Evolutionary conservation across 2,797 vertebrate species (phyloP), one percentile per base, ranked within the genome.

Genomic region (Gobio occitaniae): DNA sequence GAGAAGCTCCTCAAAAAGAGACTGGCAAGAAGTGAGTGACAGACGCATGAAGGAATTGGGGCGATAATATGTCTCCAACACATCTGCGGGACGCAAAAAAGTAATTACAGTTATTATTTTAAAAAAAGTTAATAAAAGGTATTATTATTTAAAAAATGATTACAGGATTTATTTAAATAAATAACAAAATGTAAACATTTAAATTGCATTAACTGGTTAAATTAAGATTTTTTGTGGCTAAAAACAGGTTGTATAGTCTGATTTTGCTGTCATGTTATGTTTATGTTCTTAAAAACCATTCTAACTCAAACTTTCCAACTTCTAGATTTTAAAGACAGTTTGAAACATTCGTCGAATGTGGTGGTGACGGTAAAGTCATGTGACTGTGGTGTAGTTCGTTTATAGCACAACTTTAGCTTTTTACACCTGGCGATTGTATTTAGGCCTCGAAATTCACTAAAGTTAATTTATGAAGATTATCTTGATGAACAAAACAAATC

Each of bases 1-100:
- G 78, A 99, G 95, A 86, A 99, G 94, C 88, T 99, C 98, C 0
- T 97, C 96, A 0, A 96, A 96, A 9, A 97, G 94, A 76, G 93
- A 91, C n/a, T 94, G 95, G 47, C 95, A 96, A 86, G 94, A 85
- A 4, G 94, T 92, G 66, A 92, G 91, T 0, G 97, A 96, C 91
- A 98, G 91, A 1, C 94, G 93, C 79, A 99, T 95, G 89, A 99
- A 99, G 80, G 97, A 96, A 0, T 91, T 92, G 84, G 97, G 97
- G 0, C 91, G 90, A 89, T 97, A 97, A 85, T 96, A 95, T 0
- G 95, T 90, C 0, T 97, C 96, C 89, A 98, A 90, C 0, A 97
- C 94, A 89, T 97, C 98, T 99, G 91, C 36, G 77, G 48, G 63
- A 65, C 29, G 25, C 32, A 16, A 65, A 65, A 65, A 32, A 32